phyloP scores from a whole-genome alignment of 2,888 invertebrate species.

The Plusia festucae region DNA sequence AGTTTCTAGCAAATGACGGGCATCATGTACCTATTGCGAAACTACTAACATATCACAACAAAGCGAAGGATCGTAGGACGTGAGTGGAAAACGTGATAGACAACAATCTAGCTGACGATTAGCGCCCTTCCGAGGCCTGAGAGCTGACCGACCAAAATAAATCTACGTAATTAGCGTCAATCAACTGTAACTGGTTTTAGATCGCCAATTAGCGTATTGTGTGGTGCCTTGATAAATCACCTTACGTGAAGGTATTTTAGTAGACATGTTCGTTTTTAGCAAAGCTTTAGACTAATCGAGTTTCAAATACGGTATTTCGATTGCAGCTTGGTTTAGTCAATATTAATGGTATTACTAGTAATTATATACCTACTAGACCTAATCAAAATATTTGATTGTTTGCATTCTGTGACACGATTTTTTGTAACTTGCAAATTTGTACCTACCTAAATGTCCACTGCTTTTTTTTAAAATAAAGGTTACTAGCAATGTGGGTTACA shows the following conservation, averaged over 20 bases:
- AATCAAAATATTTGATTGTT: too few relatives aligned
- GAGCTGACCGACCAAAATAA: conserved; percentile 13
- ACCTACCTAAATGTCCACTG: too few relatives aligned
- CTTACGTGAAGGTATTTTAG: not conserved
- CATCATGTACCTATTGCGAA: conserved; percentile 21
- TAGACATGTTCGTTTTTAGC: conserved; percentile 6
- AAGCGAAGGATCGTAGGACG: conserved; percentile 62
- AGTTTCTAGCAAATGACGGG: not conserved
- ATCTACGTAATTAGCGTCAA: conserved; percentile 14
- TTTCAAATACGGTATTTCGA: not conserved
- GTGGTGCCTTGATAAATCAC: conserved; percentile 6
- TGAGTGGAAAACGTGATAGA: conserved; percentile 68
- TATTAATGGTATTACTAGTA: too few relatives aligned
- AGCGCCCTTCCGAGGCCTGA: conserved; percentile 44
- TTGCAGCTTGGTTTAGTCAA: too few relatives aligned
- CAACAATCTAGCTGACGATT: conserved; percentile 62
- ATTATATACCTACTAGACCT: too few relatives aligned
- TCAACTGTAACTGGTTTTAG: conserved; percentile 7
- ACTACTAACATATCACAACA: conserved; percentile 66
- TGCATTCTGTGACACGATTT: too few relatives aligned
- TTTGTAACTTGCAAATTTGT: too few relatives aligned
- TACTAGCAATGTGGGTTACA: too few relatives aligned
- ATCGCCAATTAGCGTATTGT: conserved; percentile 8
- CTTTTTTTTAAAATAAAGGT: too few relatives aligned
- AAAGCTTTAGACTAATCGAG: conserved; percentile 4